A percentile compares a stretch with the other conserved stretches of the same genome.
phyloP scores from a whole-genome alignment of 2,797 vertebrate genomes.

The Poeciliopsis turneri region DNA sequence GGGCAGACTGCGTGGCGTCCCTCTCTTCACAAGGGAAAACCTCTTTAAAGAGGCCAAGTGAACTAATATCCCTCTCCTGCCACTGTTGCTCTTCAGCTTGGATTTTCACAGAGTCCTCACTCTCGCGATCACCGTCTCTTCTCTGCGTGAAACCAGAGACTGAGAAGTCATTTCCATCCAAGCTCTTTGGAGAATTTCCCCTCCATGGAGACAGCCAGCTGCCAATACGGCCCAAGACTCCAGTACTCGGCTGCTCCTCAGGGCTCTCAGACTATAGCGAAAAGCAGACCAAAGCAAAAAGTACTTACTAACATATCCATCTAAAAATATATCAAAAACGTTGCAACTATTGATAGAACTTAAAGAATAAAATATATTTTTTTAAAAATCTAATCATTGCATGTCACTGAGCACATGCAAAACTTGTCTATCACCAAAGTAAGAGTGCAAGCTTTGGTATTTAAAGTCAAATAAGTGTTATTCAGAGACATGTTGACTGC shows the following conservation, averaged over 20 bases:
- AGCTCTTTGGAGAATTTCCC: slow-evolving; percentile 49
- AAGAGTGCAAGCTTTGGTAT: slow-evolving; percentile 45
- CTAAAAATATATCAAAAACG: slow-evolving; percentile 21
- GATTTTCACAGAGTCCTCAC: slow-evolving; percentile 46
- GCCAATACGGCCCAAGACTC: slow-evolving; percentile 79
- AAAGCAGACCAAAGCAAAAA: slow-evolving; percentile 44
- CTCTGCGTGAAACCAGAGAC: slow-evolving; percentile 15
- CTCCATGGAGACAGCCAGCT: slow-evolving; percentile 79
- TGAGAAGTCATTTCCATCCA: slow-evolving; percentile 51
- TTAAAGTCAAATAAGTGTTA: slow-evolving; percentile 31
- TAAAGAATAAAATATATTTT: not conserved
- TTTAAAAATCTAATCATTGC: slow-evolving; percentile 12
- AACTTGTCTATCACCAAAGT: slow-evolving; percentile 36
- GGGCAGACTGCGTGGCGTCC: slow-evolving; percentile 74
- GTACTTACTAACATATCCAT: slow-evolving; percentile 21
- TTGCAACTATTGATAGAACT: slow-evolving; percentile 16
- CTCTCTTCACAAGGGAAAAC: slow-evolving; percentile 54
- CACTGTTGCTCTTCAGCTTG: slow-evolving; percentile 17
- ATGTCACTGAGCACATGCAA: slow-evolving; percentile 33
- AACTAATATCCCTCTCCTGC: slow-evolving; percentile 45
- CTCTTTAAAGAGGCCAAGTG: slow-evolving; percentile 42
- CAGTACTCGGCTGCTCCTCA: slow-evolving; percentile 69
- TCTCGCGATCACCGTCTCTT: slow-evolving; percentile 34
- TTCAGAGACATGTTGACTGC: slow-evolving; percentile 53
- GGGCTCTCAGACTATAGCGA: slow-evolving; percentile 71